These are phyloP conservation scores for Ceratitis capitata DNA, from an alignment of 1,140 invertebrate genomes.

Conservation along the genomic window DNA sequence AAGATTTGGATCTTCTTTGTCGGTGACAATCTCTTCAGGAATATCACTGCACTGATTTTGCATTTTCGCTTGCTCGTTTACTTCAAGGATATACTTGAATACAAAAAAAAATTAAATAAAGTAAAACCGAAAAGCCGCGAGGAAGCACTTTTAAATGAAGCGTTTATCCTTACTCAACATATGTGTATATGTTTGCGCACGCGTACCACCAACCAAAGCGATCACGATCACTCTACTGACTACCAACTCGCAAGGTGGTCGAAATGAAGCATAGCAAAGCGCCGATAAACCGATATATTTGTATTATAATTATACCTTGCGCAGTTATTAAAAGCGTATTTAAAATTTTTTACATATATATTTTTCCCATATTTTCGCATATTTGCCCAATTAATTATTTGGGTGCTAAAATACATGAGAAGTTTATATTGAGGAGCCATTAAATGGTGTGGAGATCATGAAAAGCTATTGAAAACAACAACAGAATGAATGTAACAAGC, in stretches of 20 bases:
- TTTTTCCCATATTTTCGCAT: background rate
- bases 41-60: slow-evolving; percentile 49
- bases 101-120: background rate
- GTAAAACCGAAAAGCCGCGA: background rate
- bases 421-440: background rate
- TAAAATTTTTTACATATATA: too few relatives aligned
- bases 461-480: background rate
- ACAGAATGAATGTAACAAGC: background rate
- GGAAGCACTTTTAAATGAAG: background rate
- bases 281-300: background rate
- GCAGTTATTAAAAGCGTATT: slow-evolving; percentile 14
- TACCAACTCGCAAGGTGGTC: background rate
- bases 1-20: slow-evolving; percentile 52
- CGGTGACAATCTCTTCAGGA: slow-evolving; percentile 45
- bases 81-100: too few relatives aligned
- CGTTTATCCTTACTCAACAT: background rate
- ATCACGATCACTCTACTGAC: background rate
- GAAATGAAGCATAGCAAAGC: background rate
- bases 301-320: background rate
- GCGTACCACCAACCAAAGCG: background rate
- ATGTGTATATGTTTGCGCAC: background rate
- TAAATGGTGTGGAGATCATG: background rate
- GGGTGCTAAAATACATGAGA: background rate
- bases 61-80: background rate
- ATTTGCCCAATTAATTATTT: background rate